These are phyloP conservation scores for Macaca nemestrina DNA, from an alignment of 2,113 vertebrate species.

Conservation along the genomic window DNA sequence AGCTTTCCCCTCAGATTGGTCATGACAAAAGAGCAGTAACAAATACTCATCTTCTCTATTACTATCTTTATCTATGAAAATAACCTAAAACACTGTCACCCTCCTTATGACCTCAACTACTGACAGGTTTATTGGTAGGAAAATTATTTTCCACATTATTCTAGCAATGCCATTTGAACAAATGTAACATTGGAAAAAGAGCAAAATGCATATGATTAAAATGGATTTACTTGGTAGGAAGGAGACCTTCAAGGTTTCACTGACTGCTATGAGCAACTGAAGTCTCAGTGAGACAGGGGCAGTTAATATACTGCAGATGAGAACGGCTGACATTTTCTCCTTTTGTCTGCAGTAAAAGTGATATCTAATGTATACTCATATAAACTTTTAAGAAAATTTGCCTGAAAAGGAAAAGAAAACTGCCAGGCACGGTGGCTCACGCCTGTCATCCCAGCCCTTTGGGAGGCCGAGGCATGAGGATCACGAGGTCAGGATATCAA, in stretches of 20 bases:
- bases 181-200: not conserved
- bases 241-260: not conserved
- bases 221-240: not conserved
- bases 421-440: too few species aligned
- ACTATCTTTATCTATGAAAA: not conserved
- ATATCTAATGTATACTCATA: not conserved
- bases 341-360: not conserved
- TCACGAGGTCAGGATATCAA: too few species aligned
- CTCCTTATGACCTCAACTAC: not conserved
- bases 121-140: not conserved
- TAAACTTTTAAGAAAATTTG: not conserved
- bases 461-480: too few species aligned
- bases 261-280: not conserved
- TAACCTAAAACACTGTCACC: not conserved
- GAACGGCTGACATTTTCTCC: not conserved
- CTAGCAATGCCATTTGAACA: not conserved
- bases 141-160: not conserved
- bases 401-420: not conserved
- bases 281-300: too few species aligned
- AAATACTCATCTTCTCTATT: not conserved
- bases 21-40: not conserved
- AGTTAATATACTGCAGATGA: fast-evolving
- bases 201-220: not conserved
- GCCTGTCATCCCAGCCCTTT: too few species aligned
- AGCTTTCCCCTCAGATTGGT: not conserved